phyloP scores from a whole-genome alignment of 2,888 invertebrate species.

The Clanis bilineata region DNA sequence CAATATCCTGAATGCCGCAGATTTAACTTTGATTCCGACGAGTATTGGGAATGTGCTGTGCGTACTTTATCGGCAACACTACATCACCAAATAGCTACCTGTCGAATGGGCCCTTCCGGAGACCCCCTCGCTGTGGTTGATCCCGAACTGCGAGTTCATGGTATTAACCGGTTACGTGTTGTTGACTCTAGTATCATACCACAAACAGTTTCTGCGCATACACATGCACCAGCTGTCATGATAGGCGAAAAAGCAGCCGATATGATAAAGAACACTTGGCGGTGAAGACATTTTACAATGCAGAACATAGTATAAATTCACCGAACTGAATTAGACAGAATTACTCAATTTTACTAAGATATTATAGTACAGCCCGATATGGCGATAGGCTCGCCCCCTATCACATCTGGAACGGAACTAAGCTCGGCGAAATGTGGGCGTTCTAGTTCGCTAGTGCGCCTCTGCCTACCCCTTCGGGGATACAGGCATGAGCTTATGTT shows the following conservation, averaged over 20 bases:
- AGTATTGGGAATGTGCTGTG: slow-evolving; percentile 86
- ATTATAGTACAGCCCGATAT: not conserved
- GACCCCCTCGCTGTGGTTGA: slow-evolving; percentile 85
- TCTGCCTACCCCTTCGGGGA: too few species aligned
- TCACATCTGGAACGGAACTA: too few species aligned
- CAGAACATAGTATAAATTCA: not conserved
- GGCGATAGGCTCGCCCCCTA: too few species aligned
- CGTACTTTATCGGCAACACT: slow-evolving; percentile 83
- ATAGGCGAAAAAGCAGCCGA: slow-evolving; percentile 82
- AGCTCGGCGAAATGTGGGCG: too few species aligned
- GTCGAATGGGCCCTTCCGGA: slow-evolving; percentile 84
- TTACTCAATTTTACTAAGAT: too few species aligned
- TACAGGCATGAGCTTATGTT: too few species aligned
- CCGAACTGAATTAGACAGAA: not conserved
- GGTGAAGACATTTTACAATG: not conserved
- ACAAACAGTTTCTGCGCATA: slow-evolving; percentile 77
- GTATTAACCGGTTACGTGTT: slow-evolving; percentile 71
- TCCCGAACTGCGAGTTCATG: slow-evolving; percentile 77
- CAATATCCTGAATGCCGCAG: slow-evolving; percentile 83
- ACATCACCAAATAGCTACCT: slow-evolving; percentile 85
- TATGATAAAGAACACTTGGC: slow-evolving; percentile 76
- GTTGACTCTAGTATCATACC: slow-evolving; percentile 81
- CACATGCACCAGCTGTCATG: slow-evolving; percentile 81
- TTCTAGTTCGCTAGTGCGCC: too few species aligned
- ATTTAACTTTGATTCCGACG: slow-evolving; percentile 75